Evolutionary conservation across 2,797 vertebrate species (phyloP).

Genomic region (Protonibea diacanthus): DNA sequence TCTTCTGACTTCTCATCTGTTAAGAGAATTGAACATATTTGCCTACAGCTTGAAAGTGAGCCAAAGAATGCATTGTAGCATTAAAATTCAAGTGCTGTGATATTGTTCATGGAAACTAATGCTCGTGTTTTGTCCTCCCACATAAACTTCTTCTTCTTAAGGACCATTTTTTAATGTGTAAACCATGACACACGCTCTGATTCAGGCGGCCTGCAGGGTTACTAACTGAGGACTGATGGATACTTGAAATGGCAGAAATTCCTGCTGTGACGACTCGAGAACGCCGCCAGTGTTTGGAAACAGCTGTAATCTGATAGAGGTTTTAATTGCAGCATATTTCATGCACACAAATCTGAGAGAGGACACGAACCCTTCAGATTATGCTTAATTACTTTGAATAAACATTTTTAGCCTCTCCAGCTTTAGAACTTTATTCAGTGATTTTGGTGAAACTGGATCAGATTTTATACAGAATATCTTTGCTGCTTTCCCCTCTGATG

Average conservation of each 20-base stretch:
- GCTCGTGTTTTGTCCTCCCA: background rate
- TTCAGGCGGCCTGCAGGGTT: background rate
- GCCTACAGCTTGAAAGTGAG: background rate
- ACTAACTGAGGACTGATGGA: background rate
- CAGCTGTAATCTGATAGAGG: background rate
- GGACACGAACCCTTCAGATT: background rate
- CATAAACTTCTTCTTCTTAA: background rate
- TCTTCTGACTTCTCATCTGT: background rate
- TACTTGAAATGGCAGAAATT: constrained; percentile 11
- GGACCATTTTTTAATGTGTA: constrained; percentile 8
- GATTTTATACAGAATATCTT: too few species aligned
- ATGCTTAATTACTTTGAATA: background rate
- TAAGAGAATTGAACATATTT: constrained; percentile 1
- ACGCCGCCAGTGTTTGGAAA: background rate
- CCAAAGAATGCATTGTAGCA: background rate
- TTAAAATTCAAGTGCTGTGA: background rate
- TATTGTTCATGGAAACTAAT: background rate
- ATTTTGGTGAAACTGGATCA: too few species aligned
- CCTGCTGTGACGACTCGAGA: background rate
- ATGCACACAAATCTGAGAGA: background rate
- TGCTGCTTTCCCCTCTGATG: too few species aligned
- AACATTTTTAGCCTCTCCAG: background rate
- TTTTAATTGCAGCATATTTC: background rate
- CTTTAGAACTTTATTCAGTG: background rate
- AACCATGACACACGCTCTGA: constrained; percentile 3